Evolutionary conservation across 2,113 vertebrate genomes (phyloP), one percentile per base, ranked within the genome.

Genomic region (Macheiramphus alcinus): DNA sequence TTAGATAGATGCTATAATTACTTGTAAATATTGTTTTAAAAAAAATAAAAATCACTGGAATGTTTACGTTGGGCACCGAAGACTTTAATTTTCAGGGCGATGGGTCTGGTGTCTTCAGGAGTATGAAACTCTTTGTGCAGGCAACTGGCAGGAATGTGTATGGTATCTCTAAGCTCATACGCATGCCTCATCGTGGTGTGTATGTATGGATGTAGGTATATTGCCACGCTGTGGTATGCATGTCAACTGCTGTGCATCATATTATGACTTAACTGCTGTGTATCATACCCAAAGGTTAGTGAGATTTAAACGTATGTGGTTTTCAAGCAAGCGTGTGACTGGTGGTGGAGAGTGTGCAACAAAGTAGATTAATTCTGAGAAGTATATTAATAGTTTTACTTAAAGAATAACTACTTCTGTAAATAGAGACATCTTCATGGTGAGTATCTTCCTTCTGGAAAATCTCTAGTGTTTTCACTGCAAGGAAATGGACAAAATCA

Each of bases 141-240:
- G 25, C 26, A 27, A 9, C 36, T 27, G 58, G 14, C 36, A 83
- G 71, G 23, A 61, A 25, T 5, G 20, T 11, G 20, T 9, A 6
- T 1, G 13, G 29, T 22, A 6, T 11, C n/a, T 65, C 66, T 47
- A 22, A 71, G 21, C 43, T 91, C 7, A 3, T 19, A 2, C 7
- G 12, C 16, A 8, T 5, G 16, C 22, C 10, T 27, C 8, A 2
- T 9, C 13, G 4, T 19, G 31, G 23, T 16, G 14, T 14, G 13
- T 40, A 1, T 32, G 3, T 7, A 2, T 18, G 43, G 17, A 29
- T 3, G n/a, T 4, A 13, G 20, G 25, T 18, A 5, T 23, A 32
- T 23, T 75, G 29, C 34, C 32, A 45, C 1, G 5, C 52, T 43
- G 31, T 6, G 23, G 13, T 29, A 14, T 3, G 18, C 6, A 1